Evolutionary conservation across 2,113 vertebrate genomes (phyloP), one percentile per base, ranked within the genome.

Genomic region (Hydrolagus affinis): DNA sequence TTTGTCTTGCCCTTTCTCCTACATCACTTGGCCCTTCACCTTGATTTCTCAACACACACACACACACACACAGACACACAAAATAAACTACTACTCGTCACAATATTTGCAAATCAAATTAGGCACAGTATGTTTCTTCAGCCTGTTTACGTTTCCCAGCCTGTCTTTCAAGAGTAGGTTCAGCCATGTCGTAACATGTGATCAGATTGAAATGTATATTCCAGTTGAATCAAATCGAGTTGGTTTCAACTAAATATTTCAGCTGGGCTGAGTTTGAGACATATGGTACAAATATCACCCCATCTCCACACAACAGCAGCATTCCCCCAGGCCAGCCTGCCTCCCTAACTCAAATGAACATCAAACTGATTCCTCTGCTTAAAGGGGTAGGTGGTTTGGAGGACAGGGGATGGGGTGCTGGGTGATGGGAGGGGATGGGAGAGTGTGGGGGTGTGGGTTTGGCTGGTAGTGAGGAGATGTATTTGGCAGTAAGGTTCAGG

Each of bases 191-290:
- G 15, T 83, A 23, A 30, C 7, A 15, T 80, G 12, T 64, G 76
- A 15, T 64, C 9, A 80, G 30, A 25, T 83, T 83, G 62, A 83
- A 83, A 21, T 83, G 60, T 25, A 83, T 83, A 64, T 21, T 64
- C 64, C 12, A n/a, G 11, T 64, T 30, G 17, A 83, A 28, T 66
- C 66, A 25, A 74, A 8, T 44, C 44, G 8, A 30, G 25, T 19
- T 66, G 23, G 11, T 28, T 66, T 83, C 57, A 66, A 12, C 60
- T 17, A 83, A 66, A 64, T 83, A 83, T 66, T 60, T 60, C 59
- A 62, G 32, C 11, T 25, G n/a, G 3, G 25, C 11, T 78, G 76
- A 78, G 76, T 62, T 78, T 78, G 12, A 78, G 62, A 23, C n/a
- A 60, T 80, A 78, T 78, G 19, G 21, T 78, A 25, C n/a, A 15